A percentile compares a stretch with the other conserved stretches of the same genome.
Conservation (phyloP, 1,140 invertebrate species). For the Sesamia nonagrioides region DNA sequence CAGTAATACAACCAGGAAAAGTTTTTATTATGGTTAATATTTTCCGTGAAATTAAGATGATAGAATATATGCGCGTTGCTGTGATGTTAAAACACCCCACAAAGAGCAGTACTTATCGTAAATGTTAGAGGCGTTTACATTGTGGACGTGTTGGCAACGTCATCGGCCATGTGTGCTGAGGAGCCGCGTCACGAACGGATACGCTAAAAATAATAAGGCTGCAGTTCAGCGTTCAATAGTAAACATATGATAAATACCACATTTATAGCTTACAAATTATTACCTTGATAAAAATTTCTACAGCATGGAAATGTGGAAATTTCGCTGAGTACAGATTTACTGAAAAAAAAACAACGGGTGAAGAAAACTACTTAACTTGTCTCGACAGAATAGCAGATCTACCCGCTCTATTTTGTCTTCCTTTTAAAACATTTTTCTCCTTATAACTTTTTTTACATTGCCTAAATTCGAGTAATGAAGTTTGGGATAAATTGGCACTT, state of each 20-base stretch:
- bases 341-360: too few species aligned
- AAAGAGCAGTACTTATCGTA: background rate
- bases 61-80: conserved; percentile 7
- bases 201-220: conserved; percentile 41
- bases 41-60: conserved; percentile 15
- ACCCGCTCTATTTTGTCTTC: too few species aligned
- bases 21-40: conserved; percentile 26
- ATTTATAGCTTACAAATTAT: too few species aligned
- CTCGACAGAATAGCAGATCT: too few species aligned
- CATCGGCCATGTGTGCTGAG: conserved; percentile 23
- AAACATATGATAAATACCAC: background rate
- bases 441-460: too few species aligned
- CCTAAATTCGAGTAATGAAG: too few species aligned
- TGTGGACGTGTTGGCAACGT: conserved; percentile 26
- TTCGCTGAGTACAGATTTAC: too few species aligned
- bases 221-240: conserved; percentile 1
- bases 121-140: conserved; percentile 30
- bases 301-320: too few species aligned
- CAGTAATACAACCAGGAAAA: background rate
- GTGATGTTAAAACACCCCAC: conserved; percentile 7
- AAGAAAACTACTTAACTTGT: too few species aligned
- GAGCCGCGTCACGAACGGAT: conserved; percentile 19
- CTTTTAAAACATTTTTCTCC: too few species aligned
- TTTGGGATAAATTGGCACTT: too few species aligned
- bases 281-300: too few species aligned